phyloP scores from a whole-genome alignment of 2,888 invertebrate genomes.

The Capitulum mitella region DNA sequence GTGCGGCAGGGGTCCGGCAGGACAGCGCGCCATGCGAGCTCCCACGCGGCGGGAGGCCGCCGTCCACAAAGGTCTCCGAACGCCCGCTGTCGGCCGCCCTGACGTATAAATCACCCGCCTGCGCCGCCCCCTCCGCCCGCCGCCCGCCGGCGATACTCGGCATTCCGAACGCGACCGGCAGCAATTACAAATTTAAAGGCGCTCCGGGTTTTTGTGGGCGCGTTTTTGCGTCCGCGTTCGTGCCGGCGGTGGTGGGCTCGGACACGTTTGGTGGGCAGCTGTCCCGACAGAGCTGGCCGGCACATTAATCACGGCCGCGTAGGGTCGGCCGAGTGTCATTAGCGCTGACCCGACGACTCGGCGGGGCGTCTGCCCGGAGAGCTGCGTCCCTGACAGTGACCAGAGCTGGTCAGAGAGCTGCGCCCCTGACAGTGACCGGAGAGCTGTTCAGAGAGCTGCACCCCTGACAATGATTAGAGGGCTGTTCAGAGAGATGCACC shows the following conservation, averaged over 20 bases:
- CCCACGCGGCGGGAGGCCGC: neutral
- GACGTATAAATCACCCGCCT: neutral
- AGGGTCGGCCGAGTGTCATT: neutral
- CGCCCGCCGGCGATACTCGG: neutral
- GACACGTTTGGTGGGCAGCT: neutral
- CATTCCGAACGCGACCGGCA: neutral
- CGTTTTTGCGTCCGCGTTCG: neutral
- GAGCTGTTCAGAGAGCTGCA: no score
- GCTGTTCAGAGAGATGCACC: no score
- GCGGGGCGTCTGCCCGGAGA: no score
- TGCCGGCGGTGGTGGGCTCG: neutral
- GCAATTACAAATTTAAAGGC: conserved; percentile 20
- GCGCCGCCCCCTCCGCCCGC: neutral
- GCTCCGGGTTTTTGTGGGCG: neutral
- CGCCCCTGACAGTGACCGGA: no score
- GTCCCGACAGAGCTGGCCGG: neutral
- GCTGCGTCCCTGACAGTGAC: no score
- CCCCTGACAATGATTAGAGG: no score
- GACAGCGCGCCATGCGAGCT: neutral
- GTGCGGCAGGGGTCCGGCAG: neutral
- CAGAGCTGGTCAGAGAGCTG: no score
- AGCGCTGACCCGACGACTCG: neutral
- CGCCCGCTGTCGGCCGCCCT: neutral
- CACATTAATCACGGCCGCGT: neutral
- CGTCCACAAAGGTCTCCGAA: neutral